Base-by-base conservation (phyloP, 2,888 invertebrate species). In the Ichneumoninae sp. region DNA sequence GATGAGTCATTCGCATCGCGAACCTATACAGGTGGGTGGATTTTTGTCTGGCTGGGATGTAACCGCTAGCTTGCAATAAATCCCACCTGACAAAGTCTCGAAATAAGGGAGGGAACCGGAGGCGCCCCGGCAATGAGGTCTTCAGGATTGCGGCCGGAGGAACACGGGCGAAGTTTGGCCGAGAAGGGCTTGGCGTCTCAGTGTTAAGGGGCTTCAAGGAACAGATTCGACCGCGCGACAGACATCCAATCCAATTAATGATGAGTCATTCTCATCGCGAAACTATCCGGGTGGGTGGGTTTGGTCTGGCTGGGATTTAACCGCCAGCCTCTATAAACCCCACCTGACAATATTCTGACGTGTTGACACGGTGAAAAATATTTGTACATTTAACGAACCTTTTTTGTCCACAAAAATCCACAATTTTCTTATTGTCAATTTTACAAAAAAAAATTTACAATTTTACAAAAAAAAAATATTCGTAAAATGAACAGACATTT, bases 181-280 rank as follows among this genome's bases (percentile, higher is more conserved):
- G 70, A 65, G 75, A 76, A 80, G 70, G 13, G 44, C 13, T 44
- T 13, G 44, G 80, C 80, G 73, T 22, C 50, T 60, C 66, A 50
- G 54, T 76, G 76, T 77, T 68, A 52, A 33, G 80, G 66, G 71
- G 71, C 71, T 10, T 76, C 47, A 44, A 76, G 63, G 44, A 30
- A 63, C 60, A 16, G 68, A 68, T 13, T 44, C 2, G 44, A 44
- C 44, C 44, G 3, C 44, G 13, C 44, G 26, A 26, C 44, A 3
- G 44, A 44, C 44, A 13, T 13, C 13, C 13, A 13, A 44, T 44
- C 80, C 87, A 85, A 86, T 86, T 86, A 85, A 78, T 80, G 84
- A 88, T 88, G 88, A 89, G 87, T 86, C 87, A 91, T 90, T 90
- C 89, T 87, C 87, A 87, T 90, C 89, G 89, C 89, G 90, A 89